Percentiles rank a stretch among this genome's conserved stretches.
These are phyloP conservation scores for Pica pica DNA, from an alignment of 2,113 vertebrate species.

Conservation along the genomic window DNA sequence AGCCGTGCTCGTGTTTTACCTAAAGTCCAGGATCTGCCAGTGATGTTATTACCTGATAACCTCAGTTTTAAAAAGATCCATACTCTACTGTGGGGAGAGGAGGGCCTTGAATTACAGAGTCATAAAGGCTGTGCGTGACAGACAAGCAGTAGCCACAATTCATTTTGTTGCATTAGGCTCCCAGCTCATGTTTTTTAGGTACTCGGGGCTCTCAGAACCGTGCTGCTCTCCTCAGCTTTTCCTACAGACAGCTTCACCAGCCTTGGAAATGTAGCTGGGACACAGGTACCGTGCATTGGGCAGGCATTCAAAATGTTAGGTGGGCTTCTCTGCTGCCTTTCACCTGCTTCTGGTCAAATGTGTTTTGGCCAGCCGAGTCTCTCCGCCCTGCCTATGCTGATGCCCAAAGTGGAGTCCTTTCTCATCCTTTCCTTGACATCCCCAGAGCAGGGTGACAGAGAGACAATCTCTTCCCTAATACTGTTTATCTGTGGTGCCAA, in stretches of 20 bases:
- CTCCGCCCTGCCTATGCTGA: not conserved
- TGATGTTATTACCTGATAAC: not conserved
- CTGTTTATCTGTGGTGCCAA: not conserved
- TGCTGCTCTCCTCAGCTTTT: not conserved
- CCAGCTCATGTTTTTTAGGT: not conserved
- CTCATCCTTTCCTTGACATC: not conserved
- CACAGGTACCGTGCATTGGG: rapidly evolving
- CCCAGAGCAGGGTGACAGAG: no score
- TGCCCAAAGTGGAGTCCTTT: not conserved
- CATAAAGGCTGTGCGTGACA: rapidly evolving
- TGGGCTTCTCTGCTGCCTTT: not conserved
- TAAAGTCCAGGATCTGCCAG: not conserved
- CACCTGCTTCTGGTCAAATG: not conserved
- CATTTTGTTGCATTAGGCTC: not conserved
- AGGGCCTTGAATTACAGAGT: not conserved
- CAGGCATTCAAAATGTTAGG: rapidly evolving
- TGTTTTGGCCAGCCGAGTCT: not conserved
- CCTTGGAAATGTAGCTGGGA: not conserved
- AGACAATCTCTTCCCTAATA: not conserved
- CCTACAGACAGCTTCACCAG: not conserved
- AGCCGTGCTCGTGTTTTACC: not conserved
- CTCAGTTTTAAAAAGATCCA: not conserved
- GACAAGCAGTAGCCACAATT: not conserved
- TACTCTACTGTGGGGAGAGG: not conserved
- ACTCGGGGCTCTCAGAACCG: rapidly evolving